Conservation (phyloP, 2,113 vertebrate species). For the Theristicus caerulescens region DNA sequence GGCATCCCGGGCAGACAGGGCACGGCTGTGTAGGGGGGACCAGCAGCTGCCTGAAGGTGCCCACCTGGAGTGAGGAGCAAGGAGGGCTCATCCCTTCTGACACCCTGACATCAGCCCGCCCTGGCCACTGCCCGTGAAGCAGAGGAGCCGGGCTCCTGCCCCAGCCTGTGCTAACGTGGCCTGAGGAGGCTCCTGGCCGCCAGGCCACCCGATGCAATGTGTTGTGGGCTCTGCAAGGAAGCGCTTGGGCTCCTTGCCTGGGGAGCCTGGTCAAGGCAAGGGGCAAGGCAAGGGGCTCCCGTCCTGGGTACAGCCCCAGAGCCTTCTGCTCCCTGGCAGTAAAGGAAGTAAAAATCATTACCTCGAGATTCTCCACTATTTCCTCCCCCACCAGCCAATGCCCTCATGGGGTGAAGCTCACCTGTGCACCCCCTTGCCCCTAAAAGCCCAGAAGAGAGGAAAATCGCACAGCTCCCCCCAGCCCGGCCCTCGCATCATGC, state of each 20-base stretch:
- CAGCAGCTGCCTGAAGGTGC: neutral
- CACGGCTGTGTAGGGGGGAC: fast-evolving
- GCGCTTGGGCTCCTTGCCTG: neutral
- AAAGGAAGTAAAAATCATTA: neutral
- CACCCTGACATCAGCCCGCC: neutral
- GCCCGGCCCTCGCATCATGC: too few relatives aligned
- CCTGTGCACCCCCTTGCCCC: neutral
- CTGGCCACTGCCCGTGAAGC: neutral
- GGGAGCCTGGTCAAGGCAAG: neutral
- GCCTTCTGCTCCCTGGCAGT: neutral
- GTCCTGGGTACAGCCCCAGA: neutral
- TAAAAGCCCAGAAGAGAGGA: neutral
- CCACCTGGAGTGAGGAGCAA: neutral
- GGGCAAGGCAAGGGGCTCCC: neutral
- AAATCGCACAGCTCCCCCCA: neutral
- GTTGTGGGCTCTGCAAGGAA: neutral
- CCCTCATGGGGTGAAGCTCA: neutral
- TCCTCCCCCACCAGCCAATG: fast-evolving
- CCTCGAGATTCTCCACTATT: neutral
- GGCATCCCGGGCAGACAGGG: fast-evolving
- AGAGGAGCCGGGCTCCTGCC: neutral
- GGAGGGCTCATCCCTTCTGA: neutral
- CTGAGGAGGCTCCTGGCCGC: neutral
- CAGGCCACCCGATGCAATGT: neutral
- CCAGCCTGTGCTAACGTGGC: neutral